Evolutionary conservation across 2,888 invertebrate species (phyloP).

Genomic region (Pelosia muscerda): DNA sequence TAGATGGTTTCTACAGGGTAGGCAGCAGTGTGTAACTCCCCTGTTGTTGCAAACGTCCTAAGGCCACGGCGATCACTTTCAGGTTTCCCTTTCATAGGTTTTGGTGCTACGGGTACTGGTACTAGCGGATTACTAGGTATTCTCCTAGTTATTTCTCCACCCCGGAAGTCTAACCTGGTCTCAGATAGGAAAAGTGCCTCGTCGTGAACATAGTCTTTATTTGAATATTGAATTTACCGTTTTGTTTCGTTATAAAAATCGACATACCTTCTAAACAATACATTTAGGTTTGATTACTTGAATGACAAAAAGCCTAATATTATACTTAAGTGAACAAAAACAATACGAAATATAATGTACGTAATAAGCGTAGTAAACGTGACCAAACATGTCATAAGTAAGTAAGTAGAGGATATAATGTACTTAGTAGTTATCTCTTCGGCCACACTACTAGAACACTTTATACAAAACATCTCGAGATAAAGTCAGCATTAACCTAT

Average conservation of each 20-base stretch:
- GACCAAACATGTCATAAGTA: constrained; percentile 1
- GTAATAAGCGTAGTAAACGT: not conserved
- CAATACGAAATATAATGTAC: not conserved
- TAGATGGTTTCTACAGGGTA: too few relatives aligned
- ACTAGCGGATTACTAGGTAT: too few relatives aligned
- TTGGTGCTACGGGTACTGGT: too few relatives aligned
- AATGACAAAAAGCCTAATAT: not conserved
- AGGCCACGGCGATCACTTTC: too few relatives aligned
- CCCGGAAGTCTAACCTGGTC: not conserved
- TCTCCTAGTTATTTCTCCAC: not conserved
- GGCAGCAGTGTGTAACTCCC: too few relatives aligned
- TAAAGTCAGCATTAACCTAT: constrained; percentile 33
- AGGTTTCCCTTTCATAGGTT: too few relatives aligned
- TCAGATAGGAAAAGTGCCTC: not conserved
- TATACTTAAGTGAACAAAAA: not conserved
- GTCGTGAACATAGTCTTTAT: not conserved
- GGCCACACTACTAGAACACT: not conserved
- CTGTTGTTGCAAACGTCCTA: too few relatives aligned
- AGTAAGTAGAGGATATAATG: constrained; percentile 4
- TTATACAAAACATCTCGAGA: constrained; percentile 22
- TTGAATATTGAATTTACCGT: not conserved
- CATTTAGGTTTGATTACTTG: not conserved
- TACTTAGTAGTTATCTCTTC: constrained; percentile 2
- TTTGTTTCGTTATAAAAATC: too few relatives aligned
- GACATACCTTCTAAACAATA: not conserved